Base-by-base conservation (phyloP, 35 echinoderm and acorn worm genomes). In the Antedon bifida region DNA sequence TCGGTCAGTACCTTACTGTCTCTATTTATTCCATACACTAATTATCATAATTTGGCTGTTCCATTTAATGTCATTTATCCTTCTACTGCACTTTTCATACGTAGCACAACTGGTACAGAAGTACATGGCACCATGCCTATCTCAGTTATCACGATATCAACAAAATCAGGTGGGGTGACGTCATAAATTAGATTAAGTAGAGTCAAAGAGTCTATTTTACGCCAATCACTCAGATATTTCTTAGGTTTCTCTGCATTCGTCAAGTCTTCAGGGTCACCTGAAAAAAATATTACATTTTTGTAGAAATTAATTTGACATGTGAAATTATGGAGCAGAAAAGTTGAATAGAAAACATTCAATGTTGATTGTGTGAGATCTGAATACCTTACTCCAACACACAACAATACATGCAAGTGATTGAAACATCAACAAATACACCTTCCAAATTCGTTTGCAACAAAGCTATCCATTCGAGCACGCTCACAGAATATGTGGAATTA, bases 121-220 rank as follows among this genome's bases (percentile, higher is more conserved):
- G 94, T 97, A 77, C 94, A 97, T 5, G 94, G 94, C 31, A 97
- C 76, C 94, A 97, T 97, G 23, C 94, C 94, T 30, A 97, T 88
- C 85, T 97, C 94, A 0, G 94, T 97, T 55, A 97, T 91, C 36
- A 97, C 94, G 87, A 97, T 97, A 35, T 91, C 92, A 33, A 97
- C 88, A 32, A 92, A 85, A 56, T 97, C 94, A 13, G 94, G 94
- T 12, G 94, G 94, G 33, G 87, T 89, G 33, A 97, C 94, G 75
- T 97, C 94, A 82, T 97, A 97, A 44, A 97, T 88, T 3, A 97
- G 90, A 76, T 97, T 97, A 38, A 97, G 90, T 5, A 97, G 44
- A 0, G 87, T 97, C 31, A 97, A 83, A 14, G 88, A 82, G 34
- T 92, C 75, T 39, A 90, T 85, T 33, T 92, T 38, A 28, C 90